Base-by-base conservation (phyloP, 2,888 invertebrate genomes). In the Xanthia icteritia region DNA sequence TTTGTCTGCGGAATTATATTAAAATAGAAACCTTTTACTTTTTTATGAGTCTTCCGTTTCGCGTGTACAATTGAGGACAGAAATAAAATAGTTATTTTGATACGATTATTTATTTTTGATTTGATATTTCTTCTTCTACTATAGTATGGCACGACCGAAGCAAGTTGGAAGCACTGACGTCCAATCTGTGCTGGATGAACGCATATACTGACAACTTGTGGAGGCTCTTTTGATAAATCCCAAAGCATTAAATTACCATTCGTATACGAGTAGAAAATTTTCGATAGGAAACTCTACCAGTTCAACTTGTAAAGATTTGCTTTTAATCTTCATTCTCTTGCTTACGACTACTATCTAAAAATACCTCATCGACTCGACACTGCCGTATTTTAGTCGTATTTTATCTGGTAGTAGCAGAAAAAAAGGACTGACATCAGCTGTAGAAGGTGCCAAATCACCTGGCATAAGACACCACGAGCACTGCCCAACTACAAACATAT, bases 61-160 rank as follows among this genome's bases (percentile, higher is more conserved):
- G 23, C n/a, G n/a, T 48, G 45, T 69, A 56, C 56, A 78, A 48
- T 72, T 60, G 45, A 13, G 69, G 45, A 56, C 73, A 79, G 15
- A 27, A 68, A 63, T 42, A 61, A 42, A 23, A n/a, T 13, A 56
- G 27, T 27, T 56, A 69, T 69, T 56, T 54, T 20, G n/a, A 20
- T 39, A 54, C n/a, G 31, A 39, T 31, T 23, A 13, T 45, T 45
- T 42, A 11, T 67, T 1, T 17, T 17, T 54, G 11, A 20, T 11
- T 36, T 31, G 31, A 31, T 2, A 31, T 36, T 63, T 63, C 13
- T 23, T 36, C 36, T 11, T 13, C 23, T 13, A 63, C 6, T 51
- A 2, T 51, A 1, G 51, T 27, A 3, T 66, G 3, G 45, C 20
- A 31, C 3, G 27, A 23, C 9, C 54, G n/a, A n/a, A 11, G n/a